Percentiles rank a stretch among this genome's conserved stretches.
These are phyloP conservation scores for Stegodyphus mimosarum DNA, from an alignment of 1,140 invertebrate genomes.

Conservation along the genomic window DNA sequence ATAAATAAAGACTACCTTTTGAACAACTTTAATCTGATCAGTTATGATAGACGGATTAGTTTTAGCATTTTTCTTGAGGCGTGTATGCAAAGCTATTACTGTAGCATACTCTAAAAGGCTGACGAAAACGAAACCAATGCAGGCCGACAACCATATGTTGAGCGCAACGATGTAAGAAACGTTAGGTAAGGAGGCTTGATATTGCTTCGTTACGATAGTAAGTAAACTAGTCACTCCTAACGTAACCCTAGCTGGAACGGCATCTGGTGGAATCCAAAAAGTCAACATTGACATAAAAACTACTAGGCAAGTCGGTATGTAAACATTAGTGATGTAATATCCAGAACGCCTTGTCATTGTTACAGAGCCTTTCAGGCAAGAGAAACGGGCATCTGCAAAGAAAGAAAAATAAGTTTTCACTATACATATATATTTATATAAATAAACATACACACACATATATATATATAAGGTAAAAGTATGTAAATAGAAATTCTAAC, in stretches of 20 bases:
- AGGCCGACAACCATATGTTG: conserved; percentile 87
- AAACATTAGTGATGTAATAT: conserved; percentile 66
- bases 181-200: conserved; percentile 82
- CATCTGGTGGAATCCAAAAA: conserved; percentile 67
- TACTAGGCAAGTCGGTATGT: conserved; percentile 65
- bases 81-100: conserved; percentile 46
- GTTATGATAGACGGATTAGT: conserved; percentile 7
- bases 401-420: background rate
- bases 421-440: too few relatives aligned
- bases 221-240: conserved; percentile 72
- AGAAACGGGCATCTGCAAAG: conserved; percentile 49
- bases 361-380: conserved; percentile 45
- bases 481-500: too few relatives aligned
- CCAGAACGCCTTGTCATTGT: conserved; percentile 63
- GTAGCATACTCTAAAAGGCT: conserved; percentile 60
- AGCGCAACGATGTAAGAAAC: conserved; percentile 90
- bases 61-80: conserved; percentile 19
- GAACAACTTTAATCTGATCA: conserved; percentile 34
- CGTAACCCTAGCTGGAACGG: conserved; percentile 66
- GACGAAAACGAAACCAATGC: conserved; percentile 70
- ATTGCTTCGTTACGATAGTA: conserved; percentile 80
- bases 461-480: too few relatives aligned
- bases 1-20: conserved; percentile 11
- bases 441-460: too few relatives aligned
- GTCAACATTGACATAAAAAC: conserved; percentile 67